Percentiles rank a stretch among this genome's conserved stretches.
phyloP scores from a whole-genome alignment of 2,888 invertebrate species.

The Pachycephus smyrnensis region DNA sequence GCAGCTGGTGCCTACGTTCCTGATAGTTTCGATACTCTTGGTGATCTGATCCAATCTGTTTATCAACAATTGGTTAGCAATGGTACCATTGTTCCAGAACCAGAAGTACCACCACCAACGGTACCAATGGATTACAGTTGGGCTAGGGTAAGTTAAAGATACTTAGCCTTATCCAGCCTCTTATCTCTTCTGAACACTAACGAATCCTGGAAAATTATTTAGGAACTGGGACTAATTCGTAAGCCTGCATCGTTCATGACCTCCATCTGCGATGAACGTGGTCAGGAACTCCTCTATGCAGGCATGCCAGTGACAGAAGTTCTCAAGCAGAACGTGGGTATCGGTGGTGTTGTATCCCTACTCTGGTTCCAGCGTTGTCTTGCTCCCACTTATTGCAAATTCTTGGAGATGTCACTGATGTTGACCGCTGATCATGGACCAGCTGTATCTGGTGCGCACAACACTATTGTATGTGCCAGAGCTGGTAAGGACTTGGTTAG shows the following conservation, averaged over 20 bases:
- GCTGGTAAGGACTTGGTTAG: constrained; percentile 98
- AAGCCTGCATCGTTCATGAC: constrained; percentile 99
- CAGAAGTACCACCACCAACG: constrained; percentile 96
- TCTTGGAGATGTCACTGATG: constrained; percentile 99
- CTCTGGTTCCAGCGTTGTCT: constrained; percentile 99
- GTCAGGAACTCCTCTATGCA: constrained; percentile 96
- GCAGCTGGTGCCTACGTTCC: constrained; percentile 92
- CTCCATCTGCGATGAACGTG: constrained; percentile 98
- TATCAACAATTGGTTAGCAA: constrained; percentile 82
- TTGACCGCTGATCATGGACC: constrained; percentile 99
- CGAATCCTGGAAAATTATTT: constrained; percentile 33
- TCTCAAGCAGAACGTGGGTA: constrained; percentile 93
- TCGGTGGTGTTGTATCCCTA: constrained; percentile 96
- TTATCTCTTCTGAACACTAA: not conserved
- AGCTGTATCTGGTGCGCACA: constrained; percentile 98
- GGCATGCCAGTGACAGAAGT: constrained; percentile 92
- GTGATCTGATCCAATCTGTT: constrained; percentile 82
- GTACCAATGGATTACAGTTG: constrained; percentile 99
- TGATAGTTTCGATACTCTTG: constrained; percentile 89
- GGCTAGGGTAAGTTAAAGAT: constrained; percentile 78
- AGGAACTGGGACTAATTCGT: constrained; percentile 96
- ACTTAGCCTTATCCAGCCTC: not conserved
- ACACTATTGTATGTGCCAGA: constrained; percentile 97
- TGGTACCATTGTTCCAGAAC: constrained; percentile 86
- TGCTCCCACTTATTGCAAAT: constrained; percentile 94